Percentiles rank a stretch among this genome's conserved stretches.
These are phyloP conservation scores for Rhagophthalmus giganteus DNA, from an alignment of 2,888 invertebrate species.

Conservation along the genomic window DNA sequence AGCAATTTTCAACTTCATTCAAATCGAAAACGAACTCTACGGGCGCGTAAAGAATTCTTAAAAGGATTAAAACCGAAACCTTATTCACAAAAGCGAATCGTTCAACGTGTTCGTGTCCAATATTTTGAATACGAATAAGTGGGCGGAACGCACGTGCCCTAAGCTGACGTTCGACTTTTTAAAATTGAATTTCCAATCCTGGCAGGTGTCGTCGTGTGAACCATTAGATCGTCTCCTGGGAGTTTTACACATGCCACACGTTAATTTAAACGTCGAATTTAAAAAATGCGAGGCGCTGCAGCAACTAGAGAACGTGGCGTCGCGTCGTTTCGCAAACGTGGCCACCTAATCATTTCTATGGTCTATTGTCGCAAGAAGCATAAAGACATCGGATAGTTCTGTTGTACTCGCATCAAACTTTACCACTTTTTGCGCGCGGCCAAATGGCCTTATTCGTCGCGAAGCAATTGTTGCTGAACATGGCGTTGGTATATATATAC, in stretches of 20 bases:
- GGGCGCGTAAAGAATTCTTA: too few species aligned
- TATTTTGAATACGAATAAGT: conserved; percentile 7
- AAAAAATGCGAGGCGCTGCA: too few species aligned
- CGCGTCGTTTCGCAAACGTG: too few species aligned
- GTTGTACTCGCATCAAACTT: conserved; percentile 5
- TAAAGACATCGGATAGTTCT: conserved; percentile 8
- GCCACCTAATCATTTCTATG: too few species aligned
- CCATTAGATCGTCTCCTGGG: conserved; percentile 3
- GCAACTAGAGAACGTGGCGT: too few species aligned
- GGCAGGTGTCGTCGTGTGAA: conserved; percentile 22
- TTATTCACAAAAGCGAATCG: too few species aligned
- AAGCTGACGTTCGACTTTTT: conserved; percentile 11
- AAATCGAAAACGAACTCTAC: too few species aligned
- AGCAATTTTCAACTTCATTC: too few species aligned
- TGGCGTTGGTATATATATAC: conserved; percentile 11
- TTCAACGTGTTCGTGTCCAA: too few species aligned
- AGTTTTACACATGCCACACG: not conserved
- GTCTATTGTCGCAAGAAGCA: conserved; percentile 6
- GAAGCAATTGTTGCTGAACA: conserved; percentile 13
- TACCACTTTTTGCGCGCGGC: conserved; percentile 10
- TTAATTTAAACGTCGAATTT: not conserved
- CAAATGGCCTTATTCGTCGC: conserved; percentile 5
- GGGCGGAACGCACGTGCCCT: conserved; percentile 17
- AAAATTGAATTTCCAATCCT: conserved; percentile 5
- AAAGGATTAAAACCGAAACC: too few species aligned